phyloP scores from a whole-genome alignment of 2,888 invertebrate genomes.

The Carcina quercana region DNA sequence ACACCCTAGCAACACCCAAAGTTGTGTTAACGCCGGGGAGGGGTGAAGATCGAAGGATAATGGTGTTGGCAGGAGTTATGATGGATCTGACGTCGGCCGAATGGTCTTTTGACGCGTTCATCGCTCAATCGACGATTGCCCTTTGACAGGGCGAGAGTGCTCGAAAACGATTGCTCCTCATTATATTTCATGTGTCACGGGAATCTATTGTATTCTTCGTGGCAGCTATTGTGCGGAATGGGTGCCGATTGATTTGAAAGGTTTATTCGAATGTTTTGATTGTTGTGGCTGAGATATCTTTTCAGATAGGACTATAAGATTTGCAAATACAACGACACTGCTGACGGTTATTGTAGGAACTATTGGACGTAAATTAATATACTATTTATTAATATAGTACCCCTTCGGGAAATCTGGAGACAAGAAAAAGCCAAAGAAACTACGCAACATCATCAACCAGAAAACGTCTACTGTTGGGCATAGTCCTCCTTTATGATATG shows the following conservation, averaged over 20 bases:
- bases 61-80: slow-evolving; percentile 46
- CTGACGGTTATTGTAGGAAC: slow-evolving; percentile 2
- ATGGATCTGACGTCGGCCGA: slow-evolving; percentile 60
- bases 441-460: too few relatives aligned
- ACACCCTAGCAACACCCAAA: slow-evolving; percentile 7
- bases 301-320: background rate
- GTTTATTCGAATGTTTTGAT: background rate
- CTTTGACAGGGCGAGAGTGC: slow-evolving; percentile 52
- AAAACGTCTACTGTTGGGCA: too few relatives aligned
- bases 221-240: background rate
- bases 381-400: too few relatives aligned
- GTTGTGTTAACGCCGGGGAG: slow-evolving; percentile 8
- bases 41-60: slow-evolving; percentile 22
- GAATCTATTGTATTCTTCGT: background rate
- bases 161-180: slow-evolving; percentile 50
- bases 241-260: background rate
- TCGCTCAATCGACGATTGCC: slow-evolving; percentile 65
- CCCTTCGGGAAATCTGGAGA: too few relatives aligned
- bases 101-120: slow-evolving; percentile 62
- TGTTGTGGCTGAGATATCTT: background rate
- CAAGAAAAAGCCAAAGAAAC: too few relatives aligned
- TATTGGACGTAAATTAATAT: too few relatives aligned
- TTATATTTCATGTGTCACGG: slow-evolving; percentile 48
- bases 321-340: too few relatives aligned
- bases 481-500: too few relatives aligned